A percentile compares a stretch with the other conserved stretches of the same genome.
Conservation (phyloP, 1,140 invertebrate genomes). For the Camponotus vicinus region DNA sequence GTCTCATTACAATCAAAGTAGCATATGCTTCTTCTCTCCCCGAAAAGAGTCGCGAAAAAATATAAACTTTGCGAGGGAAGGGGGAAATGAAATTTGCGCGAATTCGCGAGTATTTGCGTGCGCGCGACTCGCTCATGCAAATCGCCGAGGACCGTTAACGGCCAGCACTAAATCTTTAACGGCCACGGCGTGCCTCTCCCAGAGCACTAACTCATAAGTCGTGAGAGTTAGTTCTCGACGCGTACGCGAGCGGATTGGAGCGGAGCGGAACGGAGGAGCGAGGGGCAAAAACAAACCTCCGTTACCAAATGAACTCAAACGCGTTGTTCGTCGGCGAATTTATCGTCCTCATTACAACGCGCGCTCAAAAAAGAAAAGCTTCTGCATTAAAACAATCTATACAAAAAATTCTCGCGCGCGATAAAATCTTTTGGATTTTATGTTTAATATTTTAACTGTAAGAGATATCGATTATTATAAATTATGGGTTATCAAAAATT, state of each 20-base stretch:
- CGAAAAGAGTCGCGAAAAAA: background rate
- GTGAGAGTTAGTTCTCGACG: conserved; percentile 67
- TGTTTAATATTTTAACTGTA: no score
- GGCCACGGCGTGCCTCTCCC: conserved; percentile 70
- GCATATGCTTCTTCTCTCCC: background rate
- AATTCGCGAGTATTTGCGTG: conserved; percentile 26
- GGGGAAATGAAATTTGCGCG: conserved; percentile 57
- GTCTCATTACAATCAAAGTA: background rate
- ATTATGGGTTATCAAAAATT: no score
- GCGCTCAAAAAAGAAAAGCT: conserved; percentile 6
- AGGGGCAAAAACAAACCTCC: conserved; percentile 71
- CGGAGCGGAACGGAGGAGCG: conserved; percentile 48
- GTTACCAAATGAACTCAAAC: conserved; percentile 71
- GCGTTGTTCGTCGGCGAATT: conserved; percentile 63
- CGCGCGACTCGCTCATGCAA: conserved; percentile 66
- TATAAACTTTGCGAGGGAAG: background rate
- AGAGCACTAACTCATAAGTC: conserved; percentile 74
- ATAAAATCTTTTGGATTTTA: no score
- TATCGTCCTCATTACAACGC: conserved; percentile 56
- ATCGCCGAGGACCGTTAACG: conserved; percentile 74
- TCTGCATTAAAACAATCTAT: conserved; percentile 31
- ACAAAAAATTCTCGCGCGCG: no score
- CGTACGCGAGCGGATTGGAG: conserved; percentile 62
- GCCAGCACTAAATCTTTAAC: conserved; percentile 76
- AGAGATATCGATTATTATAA: no score